Evolutionary conservation across 2,888 invertebrate genomes (phyloP), one percentile per base, ranked within the genome.

Genomic region (Cynaeus angustus): DNA sequence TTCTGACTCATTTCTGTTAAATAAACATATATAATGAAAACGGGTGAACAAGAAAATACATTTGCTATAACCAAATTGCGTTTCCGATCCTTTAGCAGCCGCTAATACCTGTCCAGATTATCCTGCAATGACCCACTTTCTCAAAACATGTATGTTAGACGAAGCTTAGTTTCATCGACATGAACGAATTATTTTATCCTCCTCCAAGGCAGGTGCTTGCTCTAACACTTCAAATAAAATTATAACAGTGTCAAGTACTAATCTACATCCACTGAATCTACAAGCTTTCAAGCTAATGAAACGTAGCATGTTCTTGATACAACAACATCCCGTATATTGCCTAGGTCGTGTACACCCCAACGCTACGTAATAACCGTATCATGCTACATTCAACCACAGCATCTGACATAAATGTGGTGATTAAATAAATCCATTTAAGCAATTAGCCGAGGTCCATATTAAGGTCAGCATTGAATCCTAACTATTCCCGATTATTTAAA

Each of bases 371-470:
- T 56, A 56, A 56, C 1, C 56, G 14, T 16, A 41, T 56, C 10
- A 46, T 30, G 12, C 14, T 28, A 65, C 12, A 65, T 64, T 64
- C 53, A 53, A 26, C 30, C 26, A 12, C 7, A 12, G 14, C 43
- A 28, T 38, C 30, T 37, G 59, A 45, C 58, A 58, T 6, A 58
- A 58, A 58, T 58, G 58, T 48, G 52, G 52, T 30, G 28, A 64
- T 64, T 64, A 64, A 64, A 64, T 53, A 52, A 52, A 64, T 64
- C 53, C 52, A 64, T 64, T 64, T 48, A 28, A 7, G 41, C 64
- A 64, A 64, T 64, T 64, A 52, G 64, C 52, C 50, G 14, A 53
- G 52, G 45, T 64, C 21, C 10, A 45, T 13, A 43, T 43, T 58
- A 64, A 30, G 61, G 41, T 52, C 52, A 37, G 38, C 16, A 50